Conservation (phyloP, 1,140 invertebrate genomes). For the Cherax destructor region DNA sequence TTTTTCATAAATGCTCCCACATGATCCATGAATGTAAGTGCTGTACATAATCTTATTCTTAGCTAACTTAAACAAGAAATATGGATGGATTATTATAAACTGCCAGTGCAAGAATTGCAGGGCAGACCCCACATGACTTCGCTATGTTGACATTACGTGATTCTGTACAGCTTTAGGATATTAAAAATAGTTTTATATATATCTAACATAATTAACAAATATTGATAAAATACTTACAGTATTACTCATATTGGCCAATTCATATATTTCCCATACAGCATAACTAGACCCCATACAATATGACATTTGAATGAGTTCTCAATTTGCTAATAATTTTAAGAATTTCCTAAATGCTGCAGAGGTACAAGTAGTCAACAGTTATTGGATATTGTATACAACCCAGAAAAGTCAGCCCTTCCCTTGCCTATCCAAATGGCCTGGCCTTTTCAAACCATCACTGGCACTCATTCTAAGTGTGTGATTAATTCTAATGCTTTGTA, state of each 20-base stretch:
- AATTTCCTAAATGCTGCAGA: constrained; percentile 21
- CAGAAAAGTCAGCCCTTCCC: constrained; percentile 44
- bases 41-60: constrained; percentile 28
- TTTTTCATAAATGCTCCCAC: constrained; percentile 5
- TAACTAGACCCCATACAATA: not conserved
- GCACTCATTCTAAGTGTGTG: not conserved
- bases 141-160: constrained; percentile 17
- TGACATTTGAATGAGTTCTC: not conserved
- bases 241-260: not conserved
- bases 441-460: not conserved
- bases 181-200: constrained; percentile 1
- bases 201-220: not conserved
- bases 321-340: not conserved
- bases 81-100: constrained; percentile 33
- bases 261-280: not conserved
- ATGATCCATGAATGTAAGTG: constrained; percentile 25
- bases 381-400: constrained; percentile 5
- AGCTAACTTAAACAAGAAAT: constrained; percentile 37
- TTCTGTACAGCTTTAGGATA: constrained; percentile 23
- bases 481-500: not conserved
- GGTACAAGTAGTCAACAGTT: constrained; percentile 24
- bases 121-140: constrained; percentile 9
- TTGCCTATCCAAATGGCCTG: constrained; percentile 33
- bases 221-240: not conserved
- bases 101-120: not conserved